A percentile compares a stretch with the other conserved stretches of the same genome.
Evolutionary conservation across 1,140 invertebrate species (phyloP).

Genomic region (Schlechtendalia chinensis): DNA sequence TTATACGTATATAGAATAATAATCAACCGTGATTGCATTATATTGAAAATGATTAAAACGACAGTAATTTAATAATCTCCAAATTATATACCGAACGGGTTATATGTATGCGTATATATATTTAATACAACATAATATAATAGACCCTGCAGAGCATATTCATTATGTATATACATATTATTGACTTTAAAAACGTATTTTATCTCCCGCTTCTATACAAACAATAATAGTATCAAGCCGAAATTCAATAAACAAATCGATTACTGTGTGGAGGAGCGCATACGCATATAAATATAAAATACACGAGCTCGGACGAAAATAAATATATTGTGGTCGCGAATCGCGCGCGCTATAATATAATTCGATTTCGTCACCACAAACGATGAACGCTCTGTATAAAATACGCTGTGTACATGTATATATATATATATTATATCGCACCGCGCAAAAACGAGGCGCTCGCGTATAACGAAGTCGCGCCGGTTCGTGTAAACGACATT

Average conservation of each 20-base stretch:
- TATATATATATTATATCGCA: too few relatives aligned
- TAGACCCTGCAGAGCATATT: too few relatives aligned
- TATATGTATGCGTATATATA: too few relatives aligned
- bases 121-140: too few relatives aligned
- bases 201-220: not conserved
- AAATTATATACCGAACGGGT: too few relatives aligned
- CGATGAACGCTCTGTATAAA: constrained; percentile 1
- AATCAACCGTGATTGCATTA: too few relatives aligned
- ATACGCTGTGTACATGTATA: not conserved
- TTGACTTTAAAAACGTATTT: not conserved
- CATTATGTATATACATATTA: too few relatives aligned
- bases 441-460: too few relatives aligned
- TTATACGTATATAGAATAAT: too few relatives aligned
- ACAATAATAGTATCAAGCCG: too few relatives aligned
- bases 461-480: constrained; percentile 32
- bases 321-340: constrained; percentile 34
- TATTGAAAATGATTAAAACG: too few relatives aligned
- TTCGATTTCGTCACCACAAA: constrained; percentile 26
- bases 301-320: not conserved
- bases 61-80: too few relatives aligned
- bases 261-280: not conserved
- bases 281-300: not conserved
- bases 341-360: not conserved
- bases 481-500: constrained; percentile 45
- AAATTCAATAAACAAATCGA: constrained; percentile 43